Percentiles rank a stretch among this genome's conserved stretches.
These are phyloP conservation scores for Synodontis membranacea DNA, from an alignment of 2,113 vertebrate species.

Conservation along the genomic window DNA sequence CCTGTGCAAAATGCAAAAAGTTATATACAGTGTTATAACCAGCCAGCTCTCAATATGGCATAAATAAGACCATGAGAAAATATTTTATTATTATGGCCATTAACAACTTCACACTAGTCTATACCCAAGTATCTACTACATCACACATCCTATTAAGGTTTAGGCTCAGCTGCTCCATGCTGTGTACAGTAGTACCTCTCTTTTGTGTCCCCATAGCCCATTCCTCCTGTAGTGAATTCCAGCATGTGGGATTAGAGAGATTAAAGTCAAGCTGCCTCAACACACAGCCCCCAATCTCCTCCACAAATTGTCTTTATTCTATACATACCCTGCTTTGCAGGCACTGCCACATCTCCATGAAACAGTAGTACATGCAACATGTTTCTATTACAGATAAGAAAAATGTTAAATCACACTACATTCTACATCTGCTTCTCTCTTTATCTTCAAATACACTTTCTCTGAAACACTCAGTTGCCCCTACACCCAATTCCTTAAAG, in stretches of 20 bases:
- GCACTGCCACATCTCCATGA: neutral
- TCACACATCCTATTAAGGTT: neutral
- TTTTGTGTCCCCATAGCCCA: slow-evolving; percentile 33
- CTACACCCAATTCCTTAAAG: neutral
- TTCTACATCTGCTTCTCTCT: neutral
- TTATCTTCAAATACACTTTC: neutral
- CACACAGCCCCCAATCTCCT: neutral
- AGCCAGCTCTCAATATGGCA: neutral
- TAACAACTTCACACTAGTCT: neutral
- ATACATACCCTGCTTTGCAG: neutral
- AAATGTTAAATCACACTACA: neutral
- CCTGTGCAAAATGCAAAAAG: neutral
- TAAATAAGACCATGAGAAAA: neutral
- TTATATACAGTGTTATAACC: neutral
- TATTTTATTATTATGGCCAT: neutral
- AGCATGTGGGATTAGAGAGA: slow-evolving; percentile 38
- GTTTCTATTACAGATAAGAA: neutral
- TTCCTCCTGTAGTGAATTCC: slow-evolving; percentile 37
- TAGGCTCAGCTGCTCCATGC: neutral
- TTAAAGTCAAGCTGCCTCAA: slow-evolving; percentile 32
- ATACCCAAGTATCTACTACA: neutral
- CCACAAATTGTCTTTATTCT: neutral
- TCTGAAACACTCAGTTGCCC: neutral
- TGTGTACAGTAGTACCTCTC: slow-evolving; percentile 15
- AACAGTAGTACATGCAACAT: neutral